Conservation (phyloP, 1,140 invertebrate species). For the Melanaphis sacchari region DNA sequence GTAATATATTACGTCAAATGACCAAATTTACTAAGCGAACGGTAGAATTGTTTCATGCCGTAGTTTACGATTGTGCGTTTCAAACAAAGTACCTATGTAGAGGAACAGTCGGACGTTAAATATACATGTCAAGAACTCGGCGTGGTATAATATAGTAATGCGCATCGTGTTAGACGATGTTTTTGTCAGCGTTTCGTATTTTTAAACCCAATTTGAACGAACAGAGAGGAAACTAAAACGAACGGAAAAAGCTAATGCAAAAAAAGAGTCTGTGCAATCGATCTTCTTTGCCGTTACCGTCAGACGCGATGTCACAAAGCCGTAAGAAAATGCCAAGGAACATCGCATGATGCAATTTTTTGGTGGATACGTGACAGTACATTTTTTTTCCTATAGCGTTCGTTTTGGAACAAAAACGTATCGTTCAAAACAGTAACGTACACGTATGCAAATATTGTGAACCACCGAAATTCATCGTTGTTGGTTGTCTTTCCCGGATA, state of each 20-base stretch:
- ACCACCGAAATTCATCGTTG: no score
- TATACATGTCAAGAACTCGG: background rate
- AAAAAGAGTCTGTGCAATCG: background rate
- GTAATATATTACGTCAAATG: background rate
- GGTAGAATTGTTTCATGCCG: background rate
- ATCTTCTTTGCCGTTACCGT: background rate
- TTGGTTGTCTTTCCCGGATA: no score
- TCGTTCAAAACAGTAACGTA: no score
- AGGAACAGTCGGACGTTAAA: background rate
- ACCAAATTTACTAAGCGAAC: background rate
- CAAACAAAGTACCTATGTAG: background rate
- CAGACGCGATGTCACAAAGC: background rate
- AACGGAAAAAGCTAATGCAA: background rate
- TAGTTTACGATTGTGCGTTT: background rate
- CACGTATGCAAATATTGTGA: no score
- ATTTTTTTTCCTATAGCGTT: background rate
- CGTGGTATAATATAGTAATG: background rate
- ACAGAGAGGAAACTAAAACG: background rate
- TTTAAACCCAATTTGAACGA: background rate
- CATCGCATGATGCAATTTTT: background rate
- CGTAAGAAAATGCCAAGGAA: background rate
- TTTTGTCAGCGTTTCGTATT: background rate
- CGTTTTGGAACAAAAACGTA: no score
- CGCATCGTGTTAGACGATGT: background rate
- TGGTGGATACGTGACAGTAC: background rate